Evolutionary conservation across 2,888 invertebrate genomes (phyloP), one percentile per base, ranked within the genome.

Genomic region (Zootermopsis nevadensis): DNA sequence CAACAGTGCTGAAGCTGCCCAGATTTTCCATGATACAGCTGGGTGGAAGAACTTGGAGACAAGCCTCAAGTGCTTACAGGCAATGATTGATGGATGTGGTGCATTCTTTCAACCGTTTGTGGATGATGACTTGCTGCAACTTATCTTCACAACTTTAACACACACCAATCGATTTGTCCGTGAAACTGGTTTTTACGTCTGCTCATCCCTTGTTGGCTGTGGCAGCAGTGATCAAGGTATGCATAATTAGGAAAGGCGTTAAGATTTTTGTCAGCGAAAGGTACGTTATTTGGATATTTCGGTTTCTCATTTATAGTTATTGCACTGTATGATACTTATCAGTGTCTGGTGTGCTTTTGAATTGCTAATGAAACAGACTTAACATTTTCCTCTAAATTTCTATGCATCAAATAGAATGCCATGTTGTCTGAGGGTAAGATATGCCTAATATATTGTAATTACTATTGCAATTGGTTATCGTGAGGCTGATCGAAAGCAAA

Each of bases 151-250:
- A 48, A 88, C 90, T 0, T 86, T 91, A 79, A 88, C 87, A 7
- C 91, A 92, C 86, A 89, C 90, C 27, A 92, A 91, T 87, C 88
- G 91, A 66, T 92, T 91, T 88, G 91, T 92, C 10, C 86, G 91
- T 81, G 92, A 92, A 87, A 91, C 91, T 53, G 91, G 91, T 2
- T 91, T 89, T 86, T 90, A 90, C 86, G 89, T 92, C 55, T 88
- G 89, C 82, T 87, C 88, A 74, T 88, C 90, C 24, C 87, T 91
- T 15, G 89, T 91, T 24, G 87, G 87, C 22, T 89, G 89, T 87
- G 90, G 89, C 84, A 87, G 85, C 77, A 85, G 85, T 69, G 86
- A 86, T 72, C 84, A 86, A 83, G 87, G 87, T 87, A 83, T 77
- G 76, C 19, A 38, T 38, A 38, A 19, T 48, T 48, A 48, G 19